phyloP scores from a whole-genome alignment of 1,140 invertebrate genomes.

The Gryllus bimaculatus region DNA sequence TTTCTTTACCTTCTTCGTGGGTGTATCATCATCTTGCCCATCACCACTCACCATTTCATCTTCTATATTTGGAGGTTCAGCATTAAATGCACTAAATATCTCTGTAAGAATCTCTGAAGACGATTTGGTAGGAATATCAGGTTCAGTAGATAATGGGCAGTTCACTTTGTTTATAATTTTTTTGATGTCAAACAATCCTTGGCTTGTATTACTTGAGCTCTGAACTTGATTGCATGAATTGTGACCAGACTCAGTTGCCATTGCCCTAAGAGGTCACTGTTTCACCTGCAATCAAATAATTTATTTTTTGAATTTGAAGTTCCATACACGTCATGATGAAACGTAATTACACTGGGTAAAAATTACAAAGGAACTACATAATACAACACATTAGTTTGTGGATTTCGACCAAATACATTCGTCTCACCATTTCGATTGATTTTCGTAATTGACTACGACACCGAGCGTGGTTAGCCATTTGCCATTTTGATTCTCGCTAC shows the following conservation, averaged over 20 bases:
- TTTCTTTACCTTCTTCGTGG: conserved; percentile 29
- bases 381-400: too few relatives aligned
- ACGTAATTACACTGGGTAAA: too few relatives aligned
- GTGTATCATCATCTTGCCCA: neutral
- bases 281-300: neutral
- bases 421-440: too few relatives aligned
- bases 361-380: too few relatives aligned
- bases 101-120: conserved; percentile 71
- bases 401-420: too few relatives aligned
- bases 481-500: too few relatives aligned
- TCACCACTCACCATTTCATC: neutral
- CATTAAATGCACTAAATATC: conserved; percentile 61
- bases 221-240: neutral
- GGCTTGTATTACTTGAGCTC: neutral
- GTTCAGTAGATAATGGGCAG: neutral
- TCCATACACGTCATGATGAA: too few relatives aligned
- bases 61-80: conserved; percentile 27
- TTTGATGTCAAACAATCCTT: conserved; percentile 14
- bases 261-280: neutral
- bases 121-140: conserved; percentile 39
- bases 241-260: neutral
- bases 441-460: too few relatives aligned
- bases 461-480: too few relatives aligned
- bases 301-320: too few relatives aligned
- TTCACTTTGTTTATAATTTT: conserved; percentile 15